Evolutionary conservation across 2,888 invertebrate genomes (phyloP), one percentile per base, ranked within the genome.

Genomic region (Chorisops tibialis): DNA sequence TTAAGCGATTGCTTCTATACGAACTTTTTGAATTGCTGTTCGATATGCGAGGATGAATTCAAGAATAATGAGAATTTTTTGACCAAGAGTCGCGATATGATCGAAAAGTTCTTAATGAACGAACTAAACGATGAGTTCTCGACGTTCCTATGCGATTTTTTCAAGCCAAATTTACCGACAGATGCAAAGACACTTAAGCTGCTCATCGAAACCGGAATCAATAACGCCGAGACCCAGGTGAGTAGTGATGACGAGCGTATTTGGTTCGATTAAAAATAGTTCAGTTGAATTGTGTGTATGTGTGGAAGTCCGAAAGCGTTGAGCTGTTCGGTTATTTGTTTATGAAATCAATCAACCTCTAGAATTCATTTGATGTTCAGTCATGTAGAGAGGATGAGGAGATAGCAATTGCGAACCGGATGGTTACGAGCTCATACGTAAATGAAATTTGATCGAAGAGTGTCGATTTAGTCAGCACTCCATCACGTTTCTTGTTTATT

Each of bases 141-240:
- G 0, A 76, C 75, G 45, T 74, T 78, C 48, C 79, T 82, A 38
- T 76, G 78, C 58, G 82, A 82, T 12, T 79, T 80, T 62, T 81
- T 83, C 37, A 82, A 82, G 16, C 82, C 84, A 1, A 83, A 83
- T 49, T 78, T 87, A 75, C 85, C 87, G 2, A 83, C 86, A 0
- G 90, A 91, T 74, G 82, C 85, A 2, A 86, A 87, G 67, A 85
- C 87, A 30, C 74, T 91, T 56, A 84, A 85, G 68, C 79, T 92
- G 30, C 79, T 93, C 24, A 79, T 91, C 50, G 91, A 91, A 69
- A 85, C 91, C 6, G 91, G 90, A 62, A 90, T 82, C 54, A 86
- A 77, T 70, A 79, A 79, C 69, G 75, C 75, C 1, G 79, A 79
- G n/a, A 69, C 77, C 1, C 73, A 72, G 67, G 72, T 72, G 41